Percentiles rank a stretch among this genome's conserved stretches.
These are phyloP conservation scores for Ailurus styani DNA, from an alignment of 2,113 vertebrate genomes.

Conservation along the genomic window DNA sequence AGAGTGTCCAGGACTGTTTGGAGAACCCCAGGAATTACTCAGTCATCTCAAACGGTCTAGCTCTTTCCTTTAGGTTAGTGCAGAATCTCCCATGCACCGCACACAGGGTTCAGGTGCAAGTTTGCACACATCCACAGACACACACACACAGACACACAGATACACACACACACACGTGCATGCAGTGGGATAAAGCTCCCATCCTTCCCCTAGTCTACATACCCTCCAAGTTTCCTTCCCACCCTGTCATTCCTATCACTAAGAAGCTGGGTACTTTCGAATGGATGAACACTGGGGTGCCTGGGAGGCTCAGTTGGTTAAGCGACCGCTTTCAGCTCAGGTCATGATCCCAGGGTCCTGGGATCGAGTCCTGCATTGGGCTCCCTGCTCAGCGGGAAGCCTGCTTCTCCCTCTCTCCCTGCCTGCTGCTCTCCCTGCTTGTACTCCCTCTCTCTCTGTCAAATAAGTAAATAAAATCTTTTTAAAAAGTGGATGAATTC, in stretches of 20 bases:
- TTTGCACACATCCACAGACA: accelerated
- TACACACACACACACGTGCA: not conserved
- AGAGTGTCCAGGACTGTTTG: not conserved
- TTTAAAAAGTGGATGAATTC: not conserved
- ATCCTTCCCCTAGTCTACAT: not conserved
- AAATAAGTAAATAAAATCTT: no score
- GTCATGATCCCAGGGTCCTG: no score
- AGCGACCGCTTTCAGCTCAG: no score
- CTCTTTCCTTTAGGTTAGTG: not conserved
- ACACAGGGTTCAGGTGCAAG: not conserved
- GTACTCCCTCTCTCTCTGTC: no score
- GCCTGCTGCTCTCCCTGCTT: no score
- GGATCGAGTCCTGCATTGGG: no score
- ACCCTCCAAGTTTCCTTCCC: not conserved
- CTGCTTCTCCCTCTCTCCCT: no score
- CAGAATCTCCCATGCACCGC: not conserved
- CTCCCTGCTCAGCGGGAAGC: no score
- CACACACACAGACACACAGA: not conserved
- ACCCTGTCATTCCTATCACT: not conserved
- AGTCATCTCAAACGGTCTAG: not conserved
- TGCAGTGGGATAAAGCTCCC: no score
- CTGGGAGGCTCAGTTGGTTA: no score
- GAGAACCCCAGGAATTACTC: not conserved
- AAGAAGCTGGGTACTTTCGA: not conserved
- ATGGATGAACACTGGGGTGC: not conserved